Conservation (phyloP, 2,797 vertebrate species). For the Pachyuromys duprasi region DNA sequence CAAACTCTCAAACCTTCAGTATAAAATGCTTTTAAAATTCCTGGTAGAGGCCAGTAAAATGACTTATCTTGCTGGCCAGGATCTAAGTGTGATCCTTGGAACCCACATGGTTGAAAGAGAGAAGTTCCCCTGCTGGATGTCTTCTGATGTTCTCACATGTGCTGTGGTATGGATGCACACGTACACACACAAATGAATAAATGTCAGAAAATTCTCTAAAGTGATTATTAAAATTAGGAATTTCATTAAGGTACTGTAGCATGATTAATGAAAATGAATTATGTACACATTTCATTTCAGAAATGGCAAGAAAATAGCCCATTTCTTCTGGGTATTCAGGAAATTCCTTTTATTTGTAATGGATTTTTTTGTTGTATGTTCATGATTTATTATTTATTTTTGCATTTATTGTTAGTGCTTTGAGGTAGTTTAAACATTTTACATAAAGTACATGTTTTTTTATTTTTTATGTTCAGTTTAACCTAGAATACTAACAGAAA, state of each 20-base stretch:
- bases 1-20: conserved; percentile 72
- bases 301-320: conserved; percentile 58
- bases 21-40: conserved; percentile 60
- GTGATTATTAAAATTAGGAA: conserved; percentile 49
- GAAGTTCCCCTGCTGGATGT: background rate
- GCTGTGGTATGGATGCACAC: background rate
- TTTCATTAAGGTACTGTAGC: conserved; percentile 68
- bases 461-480: conserved; percentile 42
- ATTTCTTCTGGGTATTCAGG: conserved; percentile 24
- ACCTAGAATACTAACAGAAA: background rate
- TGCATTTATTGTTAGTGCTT: background rate
- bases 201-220: background rate
- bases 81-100: background rate
- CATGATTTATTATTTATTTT: conserved; percentile 67
- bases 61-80: background rate
- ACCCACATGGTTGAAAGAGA: background rate
- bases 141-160: background rate
- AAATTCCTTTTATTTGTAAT: conserved; percentile 57
- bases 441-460: background rate
- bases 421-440: background rate
- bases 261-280: conserved; percentile 69
- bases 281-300: background rate
- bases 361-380: background rate
- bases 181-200: background rate
- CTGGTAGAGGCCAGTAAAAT: background rate